Evolutionary conservation across 2,797 vertebrate genomes (phyloP).

Genomic region (Sandelia bainsii): DNA sequence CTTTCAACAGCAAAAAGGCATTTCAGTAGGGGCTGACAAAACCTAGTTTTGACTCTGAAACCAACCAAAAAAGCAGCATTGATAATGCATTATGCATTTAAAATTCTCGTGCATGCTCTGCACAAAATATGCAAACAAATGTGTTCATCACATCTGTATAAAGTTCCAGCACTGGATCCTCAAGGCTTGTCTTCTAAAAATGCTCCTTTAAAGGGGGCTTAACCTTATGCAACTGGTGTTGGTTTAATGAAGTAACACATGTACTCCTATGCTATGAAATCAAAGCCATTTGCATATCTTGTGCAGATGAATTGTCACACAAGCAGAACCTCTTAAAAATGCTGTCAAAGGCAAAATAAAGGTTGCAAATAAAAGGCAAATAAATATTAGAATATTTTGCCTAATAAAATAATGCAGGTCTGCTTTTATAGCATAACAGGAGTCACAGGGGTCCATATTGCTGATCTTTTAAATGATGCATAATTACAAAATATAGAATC

Average conservation of each 20-base stretch:
- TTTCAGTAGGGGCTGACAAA: constrained; percentile 77
- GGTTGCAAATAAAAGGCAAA: constrained; percentile 80
- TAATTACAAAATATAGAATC: constrained; percentile 99
- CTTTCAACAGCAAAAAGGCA: constrained; percentile 81
- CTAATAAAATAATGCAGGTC: constrained; percentile 88
- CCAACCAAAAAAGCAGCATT: constrained; percentile 82
- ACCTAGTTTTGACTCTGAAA: constrained; percentile 71
- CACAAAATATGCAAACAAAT: constrained; percentile 80
- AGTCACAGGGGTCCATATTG: constrained; percentile 96
- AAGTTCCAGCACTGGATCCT: constrained; percentile 62
- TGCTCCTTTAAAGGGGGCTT: constrained; percentile 66
- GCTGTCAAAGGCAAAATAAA: constrained; percentile 78
- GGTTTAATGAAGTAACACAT: constrained; percentile 57
- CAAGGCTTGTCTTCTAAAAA: constrained; percentile 59
- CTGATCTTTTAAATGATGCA: constrained; percentile 94
- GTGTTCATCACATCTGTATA: constrained; percentile 58
- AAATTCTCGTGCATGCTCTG: constrained; percentile 69
- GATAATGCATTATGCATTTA: constrained; percentile 80
- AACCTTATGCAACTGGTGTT: constrained; percentile 67
- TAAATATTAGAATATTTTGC: constrained; percentile 84
- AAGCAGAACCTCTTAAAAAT: constrained; percentile 83
- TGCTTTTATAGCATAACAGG: constrained; percentile 85
- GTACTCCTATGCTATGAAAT: constrained; percentile 64
- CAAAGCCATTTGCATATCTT: constrained; percentile 83
- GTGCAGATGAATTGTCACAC: constrained; percentile 82